Conservation (phyloP, 1,140 invertebrate species). For the Bombus difficillimus region DNA sequence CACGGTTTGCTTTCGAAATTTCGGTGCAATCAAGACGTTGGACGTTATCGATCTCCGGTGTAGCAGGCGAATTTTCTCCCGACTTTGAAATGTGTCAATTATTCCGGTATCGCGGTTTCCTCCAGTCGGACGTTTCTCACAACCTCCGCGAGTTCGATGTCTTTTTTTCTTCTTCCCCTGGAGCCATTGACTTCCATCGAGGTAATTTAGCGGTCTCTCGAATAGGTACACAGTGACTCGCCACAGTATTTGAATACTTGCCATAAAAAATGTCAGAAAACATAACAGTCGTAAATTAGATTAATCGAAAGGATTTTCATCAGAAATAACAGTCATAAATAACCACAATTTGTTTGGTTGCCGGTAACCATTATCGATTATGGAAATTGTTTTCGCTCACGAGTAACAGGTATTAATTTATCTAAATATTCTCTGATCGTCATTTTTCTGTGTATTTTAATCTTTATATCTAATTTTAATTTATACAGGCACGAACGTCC, state of each 20-base stretch:
- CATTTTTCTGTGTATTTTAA: too few relatives aligned
- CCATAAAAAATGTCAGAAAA: neutral
- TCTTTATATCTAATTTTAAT: too few relatives aligned
- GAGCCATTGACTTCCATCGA: constrained; percentile 23
- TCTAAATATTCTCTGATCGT: too few relatives aligned
- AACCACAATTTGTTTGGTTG: too few relatives aligned
- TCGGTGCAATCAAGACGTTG: constrained; percentile 7
- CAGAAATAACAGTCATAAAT: too few relatives aligned
- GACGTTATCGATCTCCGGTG: constrained; percentile 5
- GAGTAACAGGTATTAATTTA: too few relatives aligned
- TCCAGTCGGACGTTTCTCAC: constrained; percentile 39
- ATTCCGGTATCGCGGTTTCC: constrained; percentile 41
- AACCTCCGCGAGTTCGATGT: neutral
- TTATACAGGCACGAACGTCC: too few relatives aligned
- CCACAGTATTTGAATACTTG: neutral
- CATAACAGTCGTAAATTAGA: too few relatives aligned
- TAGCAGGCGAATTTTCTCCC: constrained; percentile 6
- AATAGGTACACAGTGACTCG: neutral
- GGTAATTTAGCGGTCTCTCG: constrained; percentile 12
- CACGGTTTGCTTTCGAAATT: constrained; percentile 51
- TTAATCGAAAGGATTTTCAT: too few relatives aligned
- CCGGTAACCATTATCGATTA: too few relatives aligned
- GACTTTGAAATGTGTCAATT: constrained; percentile 53
- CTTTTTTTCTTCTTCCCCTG: constrained; percentile 15
- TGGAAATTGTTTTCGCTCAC: too few relatives aligned